phyloP scores from a whole-genome alignment of 2,113 vertebrate species.

The Campylomormyrus tamandua region DNA sequence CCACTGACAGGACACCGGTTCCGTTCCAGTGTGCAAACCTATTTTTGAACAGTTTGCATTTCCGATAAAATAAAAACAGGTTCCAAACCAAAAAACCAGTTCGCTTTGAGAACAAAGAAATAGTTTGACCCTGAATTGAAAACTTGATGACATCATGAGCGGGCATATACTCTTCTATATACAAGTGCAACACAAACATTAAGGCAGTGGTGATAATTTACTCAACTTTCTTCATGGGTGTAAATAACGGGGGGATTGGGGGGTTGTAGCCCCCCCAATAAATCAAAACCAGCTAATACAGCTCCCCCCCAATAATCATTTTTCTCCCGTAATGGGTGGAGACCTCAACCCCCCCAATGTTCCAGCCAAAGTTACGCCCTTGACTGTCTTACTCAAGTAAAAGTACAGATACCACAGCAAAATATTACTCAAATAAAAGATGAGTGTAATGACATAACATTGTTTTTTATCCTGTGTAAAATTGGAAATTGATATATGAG shows the following conservation, averaged over 20 bases:
- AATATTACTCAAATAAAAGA: neutral
- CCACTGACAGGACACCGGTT: neutral
- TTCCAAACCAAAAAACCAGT: neutral
- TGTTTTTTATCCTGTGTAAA: neutral
- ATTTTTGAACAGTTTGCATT: neutral
- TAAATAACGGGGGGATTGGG: too few species aligned
- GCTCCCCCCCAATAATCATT: too few species aligned
- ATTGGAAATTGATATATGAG: neutral
- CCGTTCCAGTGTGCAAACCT: neutral
- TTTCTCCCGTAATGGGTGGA: too few species aligned
- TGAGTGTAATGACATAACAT: neutral
- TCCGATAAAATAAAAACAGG: neutral
- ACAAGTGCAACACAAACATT: neutral
- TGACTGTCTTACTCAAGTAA: neutral
- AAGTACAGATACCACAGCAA: neutral
- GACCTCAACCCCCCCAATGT: too few species aligned
- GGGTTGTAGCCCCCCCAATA: too few species aligned
- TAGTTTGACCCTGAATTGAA: neutral
- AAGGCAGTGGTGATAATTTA: neutral
- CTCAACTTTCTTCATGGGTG: neutral
- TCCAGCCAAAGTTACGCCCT: too few species aligned
- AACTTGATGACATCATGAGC: neutral
- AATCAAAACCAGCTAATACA: too few species aligned
- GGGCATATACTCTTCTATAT: neutral
- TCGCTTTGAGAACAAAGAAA: neutral